Evolutionary conservation across 2,113 vertebrate genomes (phyloP).

Genomic region (Corythoichthys haematopterus): DNA sequence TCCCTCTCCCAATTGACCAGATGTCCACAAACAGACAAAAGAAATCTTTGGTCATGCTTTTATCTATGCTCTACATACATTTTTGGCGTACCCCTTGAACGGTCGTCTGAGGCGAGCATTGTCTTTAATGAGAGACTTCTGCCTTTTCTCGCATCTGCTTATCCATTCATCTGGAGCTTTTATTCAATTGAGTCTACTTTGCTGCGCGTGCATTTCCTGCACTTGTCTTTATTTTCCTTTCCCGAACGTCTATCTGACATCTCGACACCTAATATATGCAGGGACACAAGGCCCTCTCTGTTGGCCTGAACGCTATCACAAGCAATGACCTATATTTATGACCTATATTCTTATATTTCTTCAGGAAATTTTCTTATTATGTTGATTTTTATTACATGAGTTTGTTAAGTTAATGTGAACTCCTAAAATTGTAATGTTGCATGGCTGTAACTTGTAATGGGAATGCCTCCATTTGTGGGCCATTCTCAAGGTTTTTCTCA

Average conservation of each 20-base stretch:
- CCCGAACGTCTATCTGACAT: neutral
- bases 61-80: neutral
- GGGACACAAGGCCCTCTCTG: neutral
- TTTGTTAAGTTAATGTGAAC: no score
- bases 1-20: no score
- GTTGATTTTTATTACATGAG: no score
- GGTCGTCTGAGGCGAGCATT: neutral
- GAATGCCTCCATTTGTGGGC: no score
- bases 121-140: constrained; percentile 3
- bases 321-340: neutral
- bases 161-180: constrained; percentile 15
- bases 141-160: constrained; percentile 21
- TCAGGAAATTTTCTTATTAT: neutral
- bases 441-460: no score
- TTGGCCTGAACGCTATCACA: neutral
- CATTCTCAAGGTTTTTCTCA: no score
- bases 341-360: neutral
- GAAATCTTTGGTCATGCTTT: neutral
- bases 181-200: constrained; percentile 10
- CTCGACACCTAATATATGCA: neutral
- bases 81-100: neutral
- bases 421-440: no score
- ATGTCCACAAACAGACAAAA: neutral
- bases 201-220: constrained; percentile 12
- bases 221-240: constrained; percentile 5